Base-by-base conservation (phyloP, 1,140 invertebrate species). In the Zaprionus lachaisei region DNA sequence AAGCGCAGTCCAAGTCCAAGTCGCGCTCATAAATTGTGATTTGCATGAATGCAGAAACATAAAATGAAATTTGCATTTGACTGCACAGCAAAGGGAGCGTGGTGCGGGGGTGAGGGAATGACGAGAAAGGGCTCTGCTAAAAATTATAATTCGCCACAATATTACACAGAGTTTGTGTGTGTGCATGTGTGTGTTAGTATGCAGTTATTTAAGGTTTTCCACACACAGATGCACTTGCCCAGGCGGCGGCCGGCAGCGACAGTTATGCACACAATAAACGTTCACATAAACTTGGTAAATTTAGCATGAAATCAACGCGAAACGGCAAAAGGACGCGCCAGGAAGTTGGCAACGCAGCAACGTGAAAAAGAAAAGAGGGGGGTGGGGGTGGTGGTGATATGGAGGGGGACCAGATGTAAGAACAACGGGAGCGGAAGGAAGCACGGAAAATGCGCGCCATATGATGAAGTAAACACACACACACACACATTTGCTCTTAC, bases 251-350 rank as follows among this genome's bases (percentile, higher is more conserved):
- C 69, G 49, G 58, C 37, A 65, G 66, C 82, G 79, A 86, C 81
- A 79, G 81, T 84, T 89, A 81, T 89, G 84, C 85, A 90, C 84
- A 89, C 84, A 90, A 89, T 89, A 89, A 89, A 90, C 75, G 81
- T 67, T 74, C 69, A 62, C 79, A 81, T 79, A 87, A 80, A 84
- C 78, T 84, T 81, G 69, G 74, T 76, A 90, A 79, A 85, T 85
- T 85, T 85, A 80, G 57, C 82, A 81, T 79, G 79, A 79, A 80
- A 79, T 64, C 77, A 81, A 76, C 56, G 62, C 31, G 77, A 72
- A 44, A 44, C 26, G 73, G 55, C 54, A 72, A 73, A 80, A 73
- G 78, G 73, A 81, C 78, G 81, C 78, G 64, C 61, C 73, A 83
- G 81, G 73, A 83, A 83, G 81, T 81, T 81, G 55, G 73, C 78